Evolutionary conservation across 2,888 invertebrate species (phyloP), one percentile per base, ranked within the genome.

Genomic region (Stenoptilia bipunctidactyla): DNA sequence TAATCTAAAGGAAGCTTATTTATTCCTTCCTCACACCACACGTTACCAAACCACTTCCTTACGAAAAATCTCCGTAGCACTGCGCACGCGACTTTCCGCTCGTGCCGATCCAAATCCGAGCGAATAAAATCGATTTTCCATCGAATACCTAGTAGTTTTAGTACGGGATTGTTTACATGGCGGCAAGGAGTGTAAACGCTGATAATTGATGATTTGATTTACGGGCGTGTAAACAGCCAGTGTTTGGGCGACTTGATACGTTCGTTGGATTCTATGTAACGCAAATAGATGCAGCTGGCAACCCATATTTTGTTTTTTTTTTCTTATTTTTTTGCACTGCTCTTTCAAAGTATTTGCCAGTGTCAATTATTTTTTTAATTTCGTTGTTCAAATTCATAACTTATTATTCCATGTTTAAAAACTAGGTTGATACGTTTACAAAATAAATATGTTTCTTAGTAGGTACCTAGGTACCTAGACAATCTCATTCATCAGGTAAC

Each of bases 181-280:
- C 75, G 83, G 82, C 80, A 75, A 80, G 72, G 68, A 74, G 79
- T 71, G 77, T 83, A 82, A 82, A 83, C 83, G 73, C 65, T 79
- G 75, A 79, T 82, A 83, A 82, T 83, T 82, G 83, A 82, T 77
- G 80, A 82, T 77, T 80, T 83, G 83, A 83, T 83, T 82, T 82
- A 82, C 77, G 77, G 66, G 80, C 72, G 73, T 70, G 77, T 74
- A 82, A 82, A 83, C 80, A 77, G 74, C 74, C 76, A 73, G 75
- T 80, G 80, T 82, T 82, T 80, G 68, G 80, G 68, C 60, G 61
- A 51, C 46, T 48, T 50, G 51, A 20, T 8, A 20, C 8, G 20
- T 3, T 8, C 20, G 20, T 8, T 20, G 20, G 20, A 5, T 20
- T 20, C 20, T 20, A 8, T 20, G 20, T 20, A 20, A 20, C 20